Evolutionary conservation across 53 echinoderm and acorn worm species (phyloP), one percentile per base, ranked within the genome.

Genomic region (Hippasteria phrygiana): DNA sequence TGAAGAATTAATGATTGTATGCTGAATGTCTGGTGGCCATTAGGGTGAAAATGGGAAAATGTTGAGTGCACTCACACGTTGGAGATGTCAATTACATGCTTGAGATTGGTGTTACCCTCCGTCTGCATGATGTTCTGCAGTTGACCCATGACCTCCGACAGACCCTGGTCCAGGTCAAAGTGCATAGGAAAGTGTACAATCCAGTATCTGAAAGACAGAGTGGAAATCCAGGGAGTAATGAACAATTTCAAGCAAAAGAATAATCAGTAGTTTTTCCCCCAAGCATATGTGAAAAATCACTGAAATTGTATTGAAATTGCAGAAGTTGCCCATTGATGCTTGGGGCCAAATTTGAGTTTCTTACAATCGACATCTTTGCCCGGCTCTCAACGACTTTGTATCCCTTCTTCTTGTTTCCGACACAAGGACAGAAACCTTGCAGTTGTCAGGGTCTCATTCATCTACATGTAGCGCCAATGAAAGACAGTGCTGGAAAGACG

Each of bases 101-200:
- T 96, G 39, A 99, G 93, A 17, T 95, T 91, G 47, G 88, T 93
- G 80, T 94, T 96, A 28, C 99, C 96, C 54, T 99, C 99, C 55
- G 93, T 77, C 64, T 99, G 94, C 55, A 99, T 89, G 48, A 94
- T 82, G 55, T 71, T 91, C 90, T 99, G 99, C 10, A 99, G 91
- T 65, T 94, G 85, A 62, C 92, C 78, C 96, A 99, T 93, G 88
- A 95, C 91, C 40, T 87, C 88, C 8, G 94, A 91, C 56, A 99
- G 79, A 37, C 96, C 96, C 56, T 92, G 73, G 70, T 99, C 99
- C 20, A 96, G 88, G 80, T 99, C 99, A 99, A 99, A 99, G 80
- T 99, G 99, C 88, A 99, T 89, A 20, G 99, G 99, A 55, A 93
- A 99, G 74, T 96, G 88, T 41, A 90, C 83, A 35, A 99, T 99